Base-by-base conservation (phyloP, 2,888 invertebrate species). In the Linyphia triangularis region DNA sequence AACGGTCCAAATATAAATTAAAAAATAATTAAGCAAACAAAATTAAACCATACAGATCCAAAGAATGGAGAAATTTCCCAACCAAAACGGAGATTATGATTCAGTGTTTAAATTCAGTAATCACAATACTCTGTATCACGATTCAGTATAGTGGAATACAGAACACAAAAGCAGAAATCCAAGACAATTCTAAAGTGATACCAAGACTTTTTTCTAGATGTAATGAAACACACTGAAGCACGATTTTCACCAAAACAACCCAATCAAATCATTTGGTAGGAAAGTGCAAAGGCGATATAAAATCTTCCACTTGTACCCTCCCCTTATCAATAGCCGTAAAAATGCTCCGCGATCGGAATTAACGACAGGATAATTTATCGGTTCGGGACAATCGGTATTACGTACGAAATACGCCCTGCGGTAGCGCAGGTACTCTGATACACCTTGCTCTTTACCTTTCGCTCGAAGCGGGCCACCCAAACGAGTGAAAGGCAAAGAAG, bases 331-430 rank as follows among this genome's bases (percentile, higher is more conserved):
- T 77, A 26, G n/a, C 28, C n/a, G 28, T n/a, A 77, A 59, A 77
- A 77, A 33, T 4, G 59, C 30, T 63, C 22, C 40, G 70, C 61
- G 61, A 85, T 77, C 70, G 57, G 57, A 69, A 85, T 85, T 78
- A 85, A 85, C 70, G 67, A 70, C 61, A 57, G 67, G 61, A 61
- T 85, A 70, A 77, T 78, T 85, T 78, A 85, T 77, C 26, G 75
- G 57, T 73, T 57, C 77, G 13, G 19, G 28, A 40, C 65, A 51
- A 67, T 67, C 24, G 40, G 61, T 40, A 77, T 40, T 73, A n/a
- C 40, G 63, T 43, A 40, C 51, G 7, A 77, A 77, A 77, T 40
- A 77, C 61, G 33, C 61, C 79, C 79, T 79, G 65, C 77, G 77
- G 77, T 77, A 77, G 77, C 37, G 5, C 9, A 33, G 5, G 33